Evolutionary conservation across 2,888 invertebrate species (phyloP), one percentile per base, ranked within the genome.

Genomic region (Nesidiocoris tenuis): DNA sequence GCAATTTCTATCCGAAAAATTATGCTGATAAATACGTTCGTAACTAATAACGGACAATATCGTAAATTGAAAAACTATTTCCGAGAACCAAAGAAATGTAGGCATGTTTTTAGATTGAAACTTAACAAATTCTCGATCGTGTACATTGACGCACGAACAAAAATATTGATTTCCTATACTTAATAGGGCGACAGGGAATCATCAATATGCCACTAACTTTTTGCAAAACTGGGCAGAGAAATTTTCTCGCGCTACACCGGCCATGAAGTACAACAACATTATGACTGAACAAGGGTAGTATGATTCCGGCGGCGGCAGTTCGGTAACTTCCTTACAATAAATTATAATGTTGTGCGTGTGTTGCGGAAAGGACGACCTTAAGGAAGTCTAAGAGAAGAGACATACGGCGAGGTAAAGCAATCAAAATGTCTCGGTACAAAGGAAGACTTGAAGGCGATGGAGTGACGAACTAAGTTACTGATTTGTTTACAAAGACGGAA

Each of bases 381-480:
- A 39, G 39, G 39, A 39, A 39, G n/a, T n/a, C n/a, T n/a, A n/a
- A 7, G 65, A 16, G 18, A 21, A 63, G 65, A 23, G 7, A 55
- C 12, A 21, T 19, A 18, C 55, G 55, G 59, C 57, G 22, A 75
- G 74, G 74, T 75, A 75, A 75, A 75, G 74, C 65, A 75, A 75
- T 75, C 74, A 75, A 75, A 66, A 75, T 65, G 74, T 75, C 74
- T 72, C 9, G 25, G 74, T 25, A 75, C 74, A 75, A 75, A 75
- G 74, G 74, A 75, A 61, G 65, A 57, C 65, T 39, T 75, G 66
- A 75, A 75, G 74, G 74, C 74, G 74, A 75, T 59, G 66, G 74
- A 75, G 74, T 75, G 74, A 75, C 65, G 74, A 75, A 75, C 74
- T 75, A 75, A 75, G 74, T 75, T 75, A 75, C 57, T 66, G 65